phyloP scores from a whole-genome alignment of 1,140 invertebrate genomes.

The Ditylenchus dipsaci region DNA sequence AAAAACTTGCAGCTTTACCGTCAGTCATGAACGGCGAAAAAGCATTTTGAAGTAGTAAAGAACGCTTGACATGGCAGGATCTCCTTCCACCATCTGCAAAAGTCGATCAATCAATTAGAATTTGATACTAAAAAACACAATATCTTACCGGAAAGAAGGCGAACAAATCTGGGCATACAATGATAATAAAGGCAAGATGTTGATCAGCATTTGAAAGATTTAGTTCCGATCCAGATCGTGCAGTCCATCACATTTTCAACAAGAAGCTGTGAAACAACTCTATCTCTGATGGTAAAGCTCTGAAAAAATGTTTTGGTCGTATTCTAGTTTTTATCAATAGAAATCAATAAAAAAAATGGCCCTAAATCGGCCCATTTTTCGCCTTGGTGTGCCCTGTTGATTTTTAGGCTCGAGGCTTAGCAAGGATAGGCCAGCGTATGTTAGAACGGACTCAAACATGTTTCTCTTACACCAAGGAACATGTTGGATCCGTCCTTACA shows the following conservation, averaged over 20 bases:
- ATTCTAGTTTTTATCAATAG: neutral
- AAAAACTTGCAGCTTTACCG: constrained; percentile 49
- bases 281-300: constrained; percentile 84
- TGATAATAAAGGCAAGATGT: constrained; percentile 82
- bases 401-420: no score
- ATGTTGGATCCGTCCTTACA: no score
- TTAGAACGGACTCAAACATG: no score
- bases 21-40: constrained; percentile 66
- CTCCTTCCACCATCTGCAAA: constrained; percentile 67
- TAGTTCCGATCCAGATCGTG: constrained; percentile 69
- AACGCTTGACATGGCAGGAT: constrained; percentile 80
- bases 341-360: neutral
- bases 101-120: no score
- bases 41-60: constrained; percentile 74
- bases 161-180: constrained; percentile 88
- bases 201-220: neutral
- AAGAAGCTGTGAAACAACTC: constrained; percentile 82
- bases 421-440: no score
- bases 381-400: no score
- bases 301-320: constrained; percentile 32
- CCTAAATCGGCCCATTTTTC: no score
- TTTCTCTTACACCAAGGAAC: no score
- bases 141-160: constrained; percentile 65
- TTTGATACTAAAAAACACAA: no score
- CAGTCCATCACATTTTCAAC: constrained; percentile 86